phyloP scores from a whole-genome alignment of 2,888 invertebrate genomes.

The Halocaridina rubra region DNA sequence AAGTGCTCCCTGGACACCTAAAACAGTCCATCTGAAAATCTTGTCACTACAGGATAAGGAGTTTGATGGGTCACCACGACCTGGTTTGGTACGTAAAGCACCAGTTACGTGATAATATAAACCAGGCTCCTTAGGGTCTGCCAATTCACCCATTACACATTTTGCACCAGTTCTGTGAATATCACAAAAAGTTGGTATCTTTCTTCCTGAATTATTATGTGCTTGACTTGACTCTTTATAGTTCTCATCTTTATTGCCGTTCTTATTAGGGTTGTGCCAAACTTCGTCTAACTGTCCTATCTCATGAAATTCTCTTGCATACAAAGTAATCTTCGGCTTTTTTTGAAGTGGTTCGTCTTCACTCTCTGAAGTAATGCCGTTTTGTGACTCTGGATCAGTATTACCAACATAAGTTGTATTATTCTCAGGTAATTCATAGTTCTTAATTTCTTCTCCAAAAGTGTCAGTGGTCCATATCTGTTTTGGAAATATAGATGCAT shows the following conservation, averaged over 20 bases:
- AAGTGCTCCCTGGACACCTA: constrained; percentile 86
- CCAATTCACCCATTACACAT: constrained; percentile 72
- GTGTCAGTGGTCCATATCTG: not conserved
- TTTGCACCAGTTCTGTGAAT: constrained; percentile 91
- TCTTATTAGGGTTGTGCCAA: not conserved
- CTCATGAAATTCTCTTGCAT: too few species aligned
- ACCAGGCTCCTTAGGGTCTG: constrained; percentile 75
- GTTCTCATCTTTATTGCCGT: not conserved
- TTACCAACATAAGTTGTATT: too few species aligned
- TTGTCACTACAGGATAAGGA: constrained; percentile 96
- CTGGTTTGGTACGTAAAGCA: constrained; percentile 86
- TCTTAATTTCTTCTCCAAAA: constrained; percentile 6
- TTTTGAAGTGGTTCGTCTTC: not conserved
- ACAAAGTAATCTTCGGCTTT: not conserved
- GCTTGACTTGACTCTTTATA: not conserved
- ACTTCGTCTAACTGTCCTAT: not conserved
- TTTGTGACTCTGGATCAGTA: not conserved
- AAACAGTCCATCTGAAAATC: constrained; percentile 86
- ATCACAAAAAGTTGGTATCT: constrained; percentile 65
- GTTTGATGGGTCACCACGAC: constrained; percentile 86
- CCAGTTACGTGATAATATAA: constrained; percentile 77
- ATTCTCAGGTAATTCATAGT: too few species aligned
- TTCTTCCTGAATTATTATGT: not conserved
- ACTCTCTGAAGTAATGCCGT: not conserved
- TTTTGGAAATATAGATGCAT: constrained; percentile 86